A percentile compares a stretch with the other conserved stretches of the same genome.
These are phyloP conservation scores for Zygothrica quintamaculata DNA, from an alignment of 2,888 invertebrate species.

Conservation along the genomic window DNA sequence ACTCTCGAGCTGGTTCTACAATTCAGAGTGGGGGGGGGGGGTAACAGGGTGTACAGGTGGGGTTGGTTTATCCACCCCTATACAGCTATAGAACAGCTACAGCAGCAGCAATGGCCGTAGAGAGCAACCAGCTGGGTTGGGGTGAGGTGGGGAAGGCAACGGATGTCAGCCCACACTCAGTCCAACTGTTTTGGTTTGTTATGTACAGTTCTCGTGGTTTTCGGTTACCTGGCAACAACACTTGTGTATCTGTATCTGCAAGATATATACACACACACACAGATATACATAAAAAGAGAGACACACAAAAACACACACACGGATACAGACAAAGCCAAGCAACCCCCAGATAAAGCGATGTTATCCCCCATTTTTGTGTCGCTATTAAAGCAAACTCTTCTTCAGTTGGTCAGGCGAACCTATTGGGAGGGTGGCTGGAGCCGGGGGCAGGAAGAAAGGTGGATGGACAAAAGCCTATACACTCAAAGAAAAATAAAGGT, in stretches of 20 bases:
- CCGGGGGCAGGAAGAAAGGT: background rate
- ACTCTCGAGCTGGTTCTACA: constrained; percentile 1
- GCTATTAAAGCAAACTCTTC: constrained; percentile 22
- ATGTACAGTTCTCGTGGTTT: constrained; percentile 74
- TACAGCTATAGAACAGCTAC: background rate
- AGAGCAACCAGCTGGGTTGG: background rate
- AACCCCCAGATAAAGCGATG: constrained; percentile 53
- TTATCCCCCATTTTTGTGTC: constrained; percentile 52
- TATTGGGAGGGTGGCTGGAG: background rate
- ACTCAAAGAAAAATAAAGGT: constrained; percentile 5
- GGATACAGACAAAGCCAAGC: constrained; percentile 16
- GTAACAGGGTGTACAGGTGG: constrained; percentile 4
- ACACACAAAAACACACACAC: background rate
- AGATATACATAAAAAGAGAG: constrained; percentile 11
- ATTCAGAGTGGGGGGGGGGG: background rate
- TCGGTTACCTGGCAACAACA: constrained; percentile 78
- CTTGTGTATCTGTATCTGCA: constrained; percentile 64
- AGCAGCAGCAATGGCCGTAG: constrained; percentile 34
- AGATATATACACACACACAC: constrained; percentile 50
- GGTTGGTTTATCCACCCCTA: constrained; percentile 45
- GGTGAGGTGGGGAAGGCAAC: constrained; percentile 1
- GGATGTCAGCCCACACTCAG: constrained; percentile 7
- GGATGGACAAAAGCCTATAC: background rate
- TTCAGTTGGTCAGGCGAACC: constrained; percentile 45
- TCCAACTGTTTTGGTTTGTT: constrained; percentile 76